Percentiles rank a stretch among this genome's conserved stretches.
Conservation (phyloP, 2,888 invertebrate species). For the Cheiracanthium punctorium region DNA sequence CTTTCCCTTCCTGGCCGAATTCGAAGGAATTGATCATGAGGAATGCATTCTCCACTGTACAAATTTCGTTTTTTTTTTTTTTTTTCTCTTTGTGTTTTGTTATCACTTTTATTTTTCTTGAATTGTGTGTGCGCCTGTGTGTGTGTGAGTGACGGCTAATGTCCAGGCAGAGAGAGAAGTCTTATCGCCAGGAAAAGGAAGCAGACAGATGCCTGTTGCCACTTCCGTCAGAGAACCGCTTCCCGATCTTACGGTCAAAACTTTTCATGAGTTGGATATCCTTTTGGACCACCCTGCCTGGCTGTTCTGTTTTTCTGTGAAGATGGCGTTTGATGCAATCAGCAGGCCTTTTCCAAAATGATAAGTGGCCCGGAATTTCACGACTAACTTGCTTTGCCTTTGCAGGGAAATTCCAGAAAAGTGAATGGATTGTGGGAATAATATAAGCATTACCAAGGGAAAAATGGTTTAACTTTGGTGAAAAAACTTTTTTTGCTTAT, state of each 20-base stretch:
- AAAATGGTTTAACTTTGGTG: no score
- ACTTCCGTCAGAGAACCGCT: background rate
- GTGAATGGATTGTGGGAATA: no score
- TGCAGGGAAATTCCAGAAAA: no score
- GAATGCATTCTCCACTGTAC: background rate
- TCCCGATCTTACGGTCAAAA: background rate
- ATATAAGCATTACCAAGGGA: no score
- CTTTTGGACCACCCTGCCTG: background rate
- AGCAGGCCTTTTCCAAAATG: background rate
- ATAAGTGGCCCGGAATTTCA: background rate
- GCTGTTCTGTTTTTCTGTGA: background rate
- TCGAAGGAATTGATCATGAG: background rate
- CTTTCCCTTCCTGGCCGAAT: background rate
- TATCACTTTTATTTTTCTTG: background rate
- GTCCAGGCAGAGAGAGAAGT: background rate
- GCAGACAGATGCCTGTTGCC: slow-evolving; percentile 48
- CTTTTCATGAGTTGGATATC: background rate
- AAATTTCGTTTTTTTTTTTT: background rate
- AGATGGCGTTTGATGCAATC: background rate
- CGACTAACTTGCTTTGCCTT: no score
- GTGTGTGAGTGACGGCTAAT: background rate
- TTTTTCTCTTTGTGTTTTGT: background rate
- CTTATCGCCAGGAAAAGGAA: slow-evolving; percentile 59
- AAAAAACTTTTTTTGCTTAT: no score
- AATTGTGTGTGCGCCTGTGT: background rate